phyloP scores from a whole-genome alignment of 2,888 invertebrate genomes.

The Caenorhabditis sp. region DNA sequence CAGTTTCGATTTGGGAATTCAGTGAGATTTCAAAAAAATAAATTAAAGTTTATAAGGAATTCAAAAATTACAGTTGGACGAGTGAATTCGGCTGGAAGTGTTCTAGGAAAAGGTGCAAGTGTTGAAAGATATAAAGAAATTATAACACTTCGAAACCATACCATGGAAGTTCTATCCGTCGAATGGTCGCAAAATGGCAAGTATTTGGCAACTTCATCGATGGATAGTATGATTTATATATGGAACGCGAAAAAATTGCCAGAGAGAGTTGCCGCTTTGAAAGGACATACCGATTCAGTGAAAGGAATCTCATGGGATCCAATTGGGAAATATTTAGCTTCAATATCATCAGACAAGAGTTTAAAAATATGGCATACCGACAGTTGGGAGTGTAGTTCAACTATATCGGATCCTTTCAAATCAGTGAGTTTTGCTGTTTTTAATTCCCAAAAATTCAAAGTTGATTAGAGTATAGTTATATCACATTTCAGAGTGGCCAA shows the following conservation, averaged over 20 bases:
- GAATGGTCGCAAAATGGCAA: conserved; percentile 94
- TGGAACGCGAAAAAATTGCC: conserved; percentile 93
- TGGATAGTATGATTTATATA: conserved; percentile 94
- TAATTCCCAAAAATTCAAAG: conserved; percentile 4
- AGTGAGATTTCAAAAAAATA: conserved; percentile 16
- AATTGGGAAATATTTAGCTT: conserved; percentile 93
- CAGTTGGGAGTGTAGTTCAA: conserved; percentile 89
- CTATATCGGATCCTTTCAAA: conserved; percentile 89
- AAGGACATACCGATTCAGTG: conserved; percentile 76
- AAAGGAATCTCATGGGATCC: conserved; percentile 98
- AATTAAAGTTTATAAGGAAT: neutral
- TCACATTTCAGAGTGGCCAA: conserved; percentile 47
- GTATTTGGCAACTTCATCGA: conserved; percentile 93
- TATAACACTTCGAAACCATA: conserved; percentile 77
- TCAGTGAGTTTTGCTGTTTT: conserved; percentile 75
- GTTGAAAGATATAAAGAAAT: conserved; percentile 91
- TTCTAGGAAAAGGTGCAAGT: conserved; percentile 74
- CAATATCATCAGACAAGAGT: conserved; percentile 78
- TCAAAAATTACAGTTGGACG: conserved; percentile 36
- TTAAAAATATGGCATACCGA: conserved; percentile 92
- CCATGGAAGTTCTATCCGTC: conserved; percentile 85
- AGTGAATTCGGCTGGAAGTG: conserved; percentile 49
- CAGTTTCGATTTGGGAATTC: conserved; percentile 46
- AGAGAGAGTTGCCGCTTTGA: conserved; percentile 22
- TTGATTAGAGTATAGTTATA: too few relatives aligned